Conservation (phyloP, 2,888 invertebrate species). For the Oeneis ivallda region DNA sequence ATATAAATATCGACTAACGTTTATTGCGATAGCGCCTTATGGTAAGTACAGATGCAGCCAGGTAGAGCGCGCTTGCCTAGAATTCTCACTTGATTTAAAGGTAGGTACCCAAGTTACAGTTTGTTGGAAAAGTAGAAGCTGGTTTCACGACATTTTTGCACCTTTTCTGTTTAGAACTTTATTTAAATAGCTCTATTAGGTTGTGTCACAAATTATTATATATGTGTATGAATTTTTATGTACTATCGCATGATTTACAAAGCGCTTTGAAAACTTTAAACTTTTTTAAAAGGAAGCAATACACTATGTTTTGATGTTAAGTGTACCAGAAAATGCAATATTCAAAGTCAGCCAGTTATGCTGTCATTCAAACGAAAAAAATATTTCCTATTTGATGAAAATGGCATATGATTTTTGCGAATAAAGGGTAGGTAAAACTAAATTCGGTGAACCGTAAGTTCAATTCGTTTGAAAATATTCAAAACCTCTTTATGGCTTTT, state of each 20-base stretch:
- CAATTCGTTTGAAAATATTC: constrained; percentile 21
- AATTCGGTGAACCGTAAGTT: constrained; percentile 22
- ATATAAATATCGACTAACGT: no score
- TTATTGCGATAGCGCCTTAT: no score
- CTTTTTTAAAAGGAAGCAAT: constrained; percentile 14
- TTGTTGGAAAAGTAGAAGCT: no score
- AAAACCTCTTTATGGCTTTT: constrained; percentile 5
- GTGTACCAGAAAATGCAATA: constrained; percentile 26
- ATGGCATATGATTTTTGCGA: constrained; percentile 21
- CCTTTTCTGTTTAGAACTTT: no score
- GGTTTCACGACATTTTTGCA: no score
- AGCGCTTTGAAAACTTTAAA: neutral
- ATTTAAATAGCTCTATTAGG: neutral
- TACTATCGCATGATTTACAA: neutral
- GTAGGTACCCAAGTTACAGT: no score
- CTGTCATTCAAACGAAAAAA: constrained; percentile 57
- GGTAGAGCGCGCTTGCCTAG: no score
- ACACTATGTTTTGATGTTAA: constrained; percentile 14
- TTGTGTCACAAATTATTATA: neutral
- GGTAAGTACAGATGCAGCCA: no score
- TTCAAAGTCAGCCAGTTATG: constrained; percentile 45
- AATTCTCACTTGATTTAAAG: no score
- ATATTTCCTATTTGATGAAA: constrained; percentile 20
- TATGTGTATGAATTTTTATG: neutral
- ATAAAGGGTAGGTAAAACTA: constrained; percentile 14